Base-by-base conservation (phyloP, 2,888 invertebrate genomes). In the Drosophila robusta region DNA sequence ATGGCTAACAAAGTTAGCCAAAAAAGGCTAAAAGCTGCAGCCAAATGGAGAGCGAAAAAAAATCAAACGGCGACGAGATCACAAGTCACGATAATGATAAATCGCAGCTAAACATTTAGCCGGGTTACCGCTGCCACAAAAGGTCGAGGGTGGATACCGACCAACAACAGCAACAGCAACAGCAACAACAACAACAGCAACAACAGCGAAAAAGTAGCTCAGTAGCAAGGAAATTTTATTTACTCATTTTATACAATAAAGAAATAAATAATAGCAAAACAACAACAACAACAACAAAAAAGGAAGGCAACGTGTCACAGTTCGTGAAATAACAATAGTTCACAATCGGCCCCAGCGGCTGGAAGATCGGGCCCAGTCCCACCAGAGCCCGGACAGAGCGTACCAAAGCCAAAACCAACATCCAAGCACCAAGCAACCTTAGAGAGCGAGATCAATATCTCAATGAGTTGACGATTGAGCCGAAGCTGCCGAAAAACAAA, bases 321-420 rank as follows among this genome's bases (percentile, higher is more conserved):
- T 87, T 86, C 86, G 86, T 86, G 86, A 86, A 87, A 86, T 87
- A 87, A 86, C 86, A 86, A 86, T 86, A 86, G 86, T 86, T 86
- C 87, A 87, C 83, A 85, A 87, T 77, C 85, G 75, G 82, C 76
- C 71, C 73, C 83, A 78, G 54, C 72, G 78, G 80, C 86, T 86
- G 75, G 85, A 86, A 74, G 87, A 86, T 82, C 86, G 78, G 70
- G 51, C 56, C 49, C 58, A 51, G 41, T 58, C 57, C 50, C 56
- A 58, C 61, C 44, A 42, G 55, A 51, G 49, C 36, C 39, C 38
- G n/a, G 32, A 44, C 41, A 34, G 39, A 44, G 44, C 34, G 1
- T 9, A 34, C 18, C 16, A 29, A n/a, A 64, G 29, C 26, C 34
- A 56, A 36, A 51, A 24, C 9, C 49, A 45, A 51, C n/a, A 39